These are phyloP conservation scores for Clepsis dumicolana DNA, from an alignment of 2,888 invertebrate genomes.

Conservation along the genomic window DNA sequence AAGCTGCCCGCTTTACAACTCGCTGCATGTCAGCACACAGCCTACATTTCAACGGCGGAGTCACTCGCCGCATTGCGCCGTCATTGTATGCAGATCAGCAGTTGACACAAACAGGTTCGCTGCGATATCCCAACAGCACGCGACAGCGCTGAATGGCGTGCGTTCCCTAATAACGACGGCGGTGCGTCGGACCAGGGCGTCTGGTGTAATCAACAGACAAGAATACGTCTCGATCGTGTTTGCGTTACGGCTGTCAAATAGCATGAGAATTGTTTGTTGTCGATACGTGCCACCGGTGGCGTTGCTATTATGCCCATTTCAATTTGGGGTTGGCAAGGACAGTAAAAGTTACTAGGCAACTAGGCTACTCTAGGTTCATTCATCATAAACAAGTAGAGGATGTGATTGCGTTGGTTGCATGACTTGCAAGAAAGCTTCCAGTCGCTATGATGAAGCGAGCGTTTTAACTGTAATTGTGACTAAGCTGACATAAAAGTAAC, in stretches of 20 bases:
- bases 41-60: slow-evolving; percentile 3
- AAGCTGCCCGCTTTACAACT: not conserved
- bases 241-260: no score
- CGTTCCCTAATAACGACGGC: slow-evolving; percentile 12
- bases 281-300: no score
- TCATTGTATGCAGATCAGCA: slow-evolving; percentile 57
- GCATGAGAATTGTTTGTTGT: no score
- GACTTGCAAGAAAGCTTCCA: no score
- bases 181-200: slow-evolving; percentile 12
- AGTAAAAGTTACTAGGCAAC: slow-evolving; percentile 1
- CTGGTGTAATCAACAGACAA: no score
- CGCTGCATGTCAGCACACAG: not conserved
- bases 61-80: slow-evolving; percentile 30
- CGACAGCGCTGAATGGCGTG: slow-evolving; percentile 20
- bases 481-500: not conserved
- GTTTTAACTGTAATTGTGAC: not conserved
- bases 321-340: slow-evolving; percentile 8
- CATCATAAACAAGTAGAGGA: no score
- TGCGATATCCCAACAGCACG: slow-evolving; percentile 10
- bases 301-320: no score
- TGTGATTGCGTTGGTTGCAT: not conserved
- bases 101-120: slow-evolving; percentile 28
- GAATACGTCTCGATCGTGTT: no score
- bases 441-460: not conserved
- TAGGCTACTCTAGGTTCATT: not conserved